Evolutionary conservation across 2,113 vertebrate genomes (phyloP), one percentile per base, ranked within the genome.

Genomic region (Takifugu bimaculatus): DNA sequence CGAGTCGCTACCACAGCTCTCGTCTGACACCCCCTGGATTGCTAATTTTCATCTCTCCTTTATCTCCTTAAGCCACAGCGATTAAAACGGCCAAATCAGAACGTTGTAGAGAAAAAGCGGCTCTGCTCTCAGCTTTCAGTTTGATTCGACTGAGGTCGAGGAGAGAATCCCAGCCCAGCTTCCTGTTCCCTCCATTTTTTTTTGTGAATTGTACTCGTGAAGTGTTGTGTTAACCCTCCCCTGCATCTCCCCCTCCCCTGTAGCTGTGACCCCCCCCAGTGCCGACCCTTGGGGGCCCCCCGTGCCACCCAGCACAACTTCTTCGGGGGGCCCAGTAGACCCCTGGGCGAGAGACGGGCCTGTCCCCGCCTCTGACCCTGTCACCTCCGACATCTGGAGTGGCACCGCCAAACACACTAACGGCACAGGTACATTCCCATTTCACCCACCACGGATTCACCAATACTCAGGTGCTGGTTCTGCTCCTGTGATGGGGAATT

Each of bases 241-340:
- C 69, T 73, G 64, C 82, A 57, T 87, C 79, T 85, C 58, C 65
- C 77, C 76, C 77, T 78, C 65, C 85, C 79, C 63, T 87, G 70
- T 88, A 92, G 90, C 91, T 71, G 88, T 92, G 85, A 92, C 90
- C 72, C 88, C 90, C 78, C 88, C 91, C 69, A 89, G 88, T 87
- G 85, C 80, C 39, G 89, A 92, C 75, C 91, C 90, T 75, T 92
- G 91, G 91, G 92, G 90, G 69, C 81, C 92, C 44, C 83, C 92
- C 53, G 72, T 90, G 70, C 79, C 88, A 77, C 86, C 82, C 69
- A 87, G 87, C 80, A 87, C 85, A 61, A 78, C 86, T 68, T 89
- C 90, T 68, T 86, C 90, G 26, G 90, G 88, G 86, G 90, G 87
- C 54, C 76, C 91, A 10, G 77, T 89, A 78, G 90, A 91, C 80